These are phyloP conservation scores for Xerus inauris DNA, from an alignment of 2,113 vertebrate species.

Conservation along the genomic window DNA sequence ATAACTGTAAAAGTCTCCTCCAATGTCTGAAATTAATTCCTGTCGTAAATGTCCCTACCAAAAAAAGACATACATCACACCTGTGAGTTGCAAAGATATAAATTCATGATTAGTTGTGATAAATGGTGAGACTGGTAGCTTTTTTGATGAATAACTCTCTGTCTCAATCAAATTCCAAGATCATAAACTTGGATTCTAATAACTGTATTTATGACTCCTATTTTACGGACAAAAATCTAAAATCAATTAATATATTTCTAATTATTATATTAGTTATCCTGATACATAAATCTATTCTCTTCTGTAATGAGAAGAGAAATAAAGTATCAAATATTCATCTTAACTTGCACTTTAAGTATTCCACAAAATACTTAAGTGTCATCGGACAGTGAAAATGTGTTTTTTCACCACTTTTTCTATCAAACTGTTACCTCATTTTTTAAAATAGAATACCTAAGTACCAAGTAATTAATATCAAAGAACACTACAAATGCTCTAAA, in stretches of 20 bases:
- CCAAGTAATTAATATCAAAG: constrained; percentile 88
- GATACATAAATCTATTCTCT: constrained; percentile 82
- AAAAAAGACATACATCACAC: constrained; percentile 65
- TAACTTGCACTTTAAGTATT: constrained; percentile 84
- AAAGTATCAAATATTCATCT: constrained; percentile 81
- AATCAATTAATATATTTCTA: constrained; percentile 81
- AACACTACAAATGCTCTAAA: constrained; percentile 82
- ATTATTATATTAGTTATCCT: constrained; percentile 81
- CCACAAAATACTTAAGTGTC: constrained; percentile 82
- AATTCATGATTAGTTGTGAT: constrained; percentile 49
- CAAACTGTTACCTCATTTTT: constrained; percentile 85
- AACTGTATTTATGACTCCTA: constrained; percentile 79
- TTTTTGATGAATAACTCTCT: constrained; percentile 64
- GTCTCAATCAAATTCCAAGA: constrained; percentile 56
- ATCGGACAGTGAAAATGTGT: constrained; percentile 78
- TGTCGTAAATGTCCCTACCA: constrained; percentile 37
- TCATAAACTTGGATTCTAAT: constrained; percentile 40
- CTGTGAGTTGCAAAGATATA: constrained; percentile 59
- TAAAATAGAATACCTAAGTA: constrained; percentile 85
- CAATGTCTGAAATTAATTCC: constrained; percentile 67
- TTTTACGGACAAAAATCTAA: constrained; percentile 86
- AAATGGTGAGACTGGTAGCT: constrained; percentile 18
- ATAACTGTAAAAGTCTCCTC: constrained; percentile 30
- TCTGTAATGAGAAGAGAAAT: constrained; percentile 78
- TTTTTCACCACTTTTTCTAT: constrained; percentile 85